A percentile compares a stretch with the other conserved stretches of the same genome.
These are phyloP conservation scores for Parapsyche elsis DNA, from an alignment of 1,140 invertebrate genomes.

Conservation along the genomic window DNA sequence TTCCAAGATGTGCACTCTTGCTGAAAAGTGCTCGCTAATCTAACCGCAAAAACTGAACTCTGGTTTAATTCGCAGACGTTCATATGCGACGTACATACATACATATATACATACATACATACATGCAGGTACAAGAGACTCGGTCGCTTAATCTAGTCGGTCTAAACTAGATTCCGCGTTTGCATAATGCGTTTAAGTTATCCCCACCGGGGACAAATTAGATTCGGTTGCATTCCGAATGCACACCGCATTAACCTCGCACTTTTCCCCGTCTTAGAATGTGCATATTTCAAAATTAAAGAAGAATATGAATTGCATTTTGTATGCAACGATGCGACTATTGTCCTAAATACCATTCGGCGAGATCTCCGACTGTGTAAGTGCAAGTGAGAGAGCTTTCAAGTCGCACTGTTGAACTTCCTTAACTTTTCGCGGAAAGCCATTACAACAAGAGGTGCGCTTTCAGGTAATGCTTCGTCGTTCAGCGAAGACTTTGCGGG, in stretches of 20 bases:
- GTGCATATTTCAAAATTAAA: no score
- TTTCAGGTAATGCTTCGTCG: conserved; percentile 42
- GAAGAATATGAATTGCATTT: neutral
- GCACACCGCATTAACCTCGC: neutral
- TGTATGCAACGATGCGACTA: neutral
- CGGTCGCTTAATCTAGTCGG: neutral
- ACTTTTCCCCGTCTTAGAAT: no score
- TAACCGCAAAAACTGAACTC: no score
- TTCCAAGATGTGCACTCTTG: no score
- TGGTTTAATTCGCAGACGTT: no score
- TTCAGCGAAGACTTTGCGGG: neutral
- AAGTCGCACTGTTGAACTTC: conserved; percentile 28
- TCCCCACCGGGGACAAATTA: conserved; percentile 13
- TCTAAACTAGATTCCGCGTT: conserved; percentile 9
- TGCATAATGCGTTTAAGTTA: conserved; percentile 23
- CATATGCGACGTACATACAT: neutral
- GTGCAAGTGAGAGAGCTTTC: conserved; percentile 5
- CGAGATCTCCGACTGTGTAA: conserved; percentile 10
- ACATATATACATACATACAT: neutral
- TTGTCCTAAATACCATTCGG: conserved; percentile 37
- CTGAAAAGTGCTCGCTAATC: neutral
- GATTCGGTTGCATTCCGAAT: conserved; percentile 9
- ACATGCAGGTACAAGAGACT: neutral
- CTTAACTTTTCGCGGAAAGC: conserved; percentile 42
- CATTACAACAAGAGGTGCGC: conserved; percentile 40